Evolutionary conservation across 2,113 vertebrate genomes (phyloP).

Genomic region (Rhinopomastus cyanomelas): DNA sequence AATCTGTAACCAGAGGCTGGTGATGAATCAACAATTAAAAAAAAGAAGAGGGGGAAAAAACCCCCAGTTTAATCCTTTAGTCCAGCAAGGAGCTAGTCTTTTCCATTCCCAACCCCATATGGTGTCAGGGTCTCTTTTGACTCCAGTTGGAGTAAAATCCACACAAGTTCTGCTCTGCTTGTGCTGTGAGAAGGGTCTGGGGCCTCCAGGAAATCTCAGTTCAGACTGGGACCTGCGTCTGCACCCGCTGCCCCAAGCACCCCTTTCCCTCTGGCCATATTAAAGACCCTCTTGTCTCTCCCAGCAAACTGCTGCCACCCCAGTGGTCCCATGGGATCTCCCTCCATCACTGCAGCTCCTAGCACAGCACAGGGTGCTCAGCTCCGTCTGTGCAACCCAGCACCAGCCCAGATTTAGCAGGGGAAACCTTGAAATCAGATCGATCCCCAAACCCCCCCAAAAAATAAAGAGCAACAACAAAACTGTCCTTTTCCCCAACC

Average conservation of each 20-base stretch:
- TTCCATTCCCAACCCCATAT: neutral
- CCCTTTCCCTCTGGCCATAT: rapidly evolving
- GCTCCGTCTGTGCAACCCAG: neutral
- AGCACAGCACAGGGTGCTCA: rapidly evolving
- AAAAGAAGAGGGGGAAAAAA: neutral
- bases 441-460: neutral
- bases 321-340: rapidly evolving
- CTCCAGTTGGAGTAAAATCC: neutral
- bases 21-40: neutral
- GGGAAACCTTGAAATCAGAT: neutral
- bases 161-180: neutral
- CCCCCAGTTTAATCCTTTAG: neutral
- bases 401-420: neutral
- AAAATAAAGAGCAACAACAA: neutral
- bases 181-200: neutral
- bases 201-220: neutral
- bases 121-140: neutral
- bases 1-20: neutral
- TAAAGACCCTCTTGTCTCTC: neutral
- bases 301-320: neutral
- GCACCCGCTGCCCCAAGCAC: rapidly evolving
- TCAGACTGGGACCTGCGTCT: neutral
- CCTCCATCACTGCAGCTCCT: neutral
- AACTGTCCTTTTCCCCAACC: neutral
- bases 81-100: neutral